Evolutionary conservation across 2,888 invertebrate species (phyloP), one percentile per base, ranked within the genome.

Genomic region (Tyria jacobaeae): DNA sequence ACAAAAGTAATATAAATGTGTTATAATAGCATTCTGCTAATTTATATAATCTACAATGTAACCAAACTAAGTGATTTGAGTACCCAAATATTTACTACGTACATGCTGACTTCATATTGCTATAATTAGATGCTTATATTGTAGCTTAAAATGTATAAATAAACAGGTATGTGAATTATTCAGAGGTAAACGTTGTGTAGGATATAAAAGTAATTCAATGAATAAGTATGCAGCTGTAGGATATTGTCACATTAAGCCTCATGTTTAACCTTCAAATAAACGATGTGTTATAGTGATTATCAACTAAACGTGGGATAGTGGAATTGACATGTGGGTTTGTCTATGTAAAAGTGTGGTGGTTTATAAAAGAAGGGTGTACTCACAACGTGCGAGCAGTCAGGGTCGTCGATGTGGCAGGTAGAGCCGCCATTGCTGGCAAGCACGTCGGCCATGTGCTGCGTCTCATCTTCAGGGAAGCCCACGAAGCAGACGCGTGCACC

Each of bases 321-420:
- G 3, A 53, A 27, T 25, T 41, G 41, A 25, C 12, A 31, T 31
- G 31, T 44, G 34, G 17, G 17, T 37, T 17, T 62, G 49, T 49
- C 21, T 62, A 31, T 31, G 27, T 31, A 1, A 31, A 6, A 41
- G 21, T 17, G n/a, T 55, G 44, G 44, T 60, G 44, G 52, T 21
- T 9, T 27, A n/a, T 21, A 21, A 7, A 9, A 3, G 17, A 15
- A 25, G 12, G 14, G 39, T 27, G 44, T 78, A 95, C 97, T 97
- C 94, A 99, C 98, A 89, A 99, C 96, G 93, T 99, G 99, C 49
- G 98, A 97, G 88, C 98, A 98, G 83, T 96, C 95, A 24, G 96
- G 95, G 94, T 98, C 98, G 77, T 97, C 97, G 72, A 96, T 94
- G 49, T 96, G 95, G 66, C 97, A 96, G 66, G 96, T 95, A 68